Conservation (phyloP, 2,113 vertebrate genomes). For the Mormyrus lacerda region DNA sequence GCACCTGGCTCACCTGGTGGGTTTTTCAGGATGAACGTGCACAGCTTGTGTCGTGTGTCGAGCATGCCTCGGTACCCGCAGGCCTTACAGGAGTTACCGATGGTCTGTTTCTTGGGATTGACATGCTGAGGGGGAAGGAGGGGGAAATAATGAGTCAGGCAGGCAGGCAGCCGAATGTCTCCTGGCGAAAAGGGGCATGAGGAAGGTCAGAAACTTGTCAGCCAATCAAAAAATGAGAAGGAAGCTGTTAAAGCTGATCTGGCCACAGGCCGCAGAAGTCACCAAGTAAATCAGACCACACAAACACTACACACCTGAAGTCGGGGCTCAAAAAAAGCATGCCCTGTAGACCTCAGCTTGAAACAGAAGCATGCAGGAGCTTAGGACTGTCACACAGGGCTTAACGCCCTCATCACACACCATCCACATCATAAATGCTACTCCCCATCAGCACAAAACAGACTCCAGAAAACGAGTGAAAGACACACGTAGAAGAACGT, state of each 20-base stretch:
- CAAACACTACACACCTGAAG: background rate
- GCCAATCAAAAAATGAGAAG: background rate
- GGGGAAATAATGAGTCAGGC: background rate
- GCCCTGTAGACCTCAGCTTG: background rate
- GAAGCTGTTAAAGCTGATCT: background rate
- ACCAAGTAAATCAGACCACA: background rate
- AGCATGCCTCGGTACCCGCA: slow-evolving; percentile 98
- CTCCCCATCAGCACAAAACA: background rate
- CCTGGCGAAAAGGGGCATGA: slow-evolving; percentile 36
- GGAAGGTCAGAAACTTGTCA: background rate
- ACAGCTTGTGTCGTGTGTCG: slow-evolving; percentile 97
- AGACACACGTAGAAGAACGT: background rate
- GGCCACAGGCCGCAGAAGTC: background rate
- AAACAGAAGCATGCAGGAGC: background rate
- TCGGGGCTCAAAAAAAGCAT: background rate
- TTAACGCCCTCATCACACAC: background rate
- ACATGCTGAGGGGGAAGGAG: slow-evolving; percentile 69
- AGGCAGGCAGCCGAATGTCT: background rate
- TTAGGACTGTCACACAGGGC: background rate
- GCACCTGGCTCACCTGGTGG: slow-evolving; percentile 79
- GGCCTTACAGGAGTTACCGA: slow-evolving; percentile 97
- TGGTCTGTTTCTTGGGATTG: slow-evolving; percentile 99
- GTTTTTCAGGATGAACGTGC: slow-evolving; percentile 99
- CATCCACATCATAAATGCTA: background rate
- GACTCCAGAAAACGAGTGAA: background rate